phyloP scores from a whole-genome alignment of 2,888 invertebrate genomes.

The Hydropsyche betteni region DNA sequence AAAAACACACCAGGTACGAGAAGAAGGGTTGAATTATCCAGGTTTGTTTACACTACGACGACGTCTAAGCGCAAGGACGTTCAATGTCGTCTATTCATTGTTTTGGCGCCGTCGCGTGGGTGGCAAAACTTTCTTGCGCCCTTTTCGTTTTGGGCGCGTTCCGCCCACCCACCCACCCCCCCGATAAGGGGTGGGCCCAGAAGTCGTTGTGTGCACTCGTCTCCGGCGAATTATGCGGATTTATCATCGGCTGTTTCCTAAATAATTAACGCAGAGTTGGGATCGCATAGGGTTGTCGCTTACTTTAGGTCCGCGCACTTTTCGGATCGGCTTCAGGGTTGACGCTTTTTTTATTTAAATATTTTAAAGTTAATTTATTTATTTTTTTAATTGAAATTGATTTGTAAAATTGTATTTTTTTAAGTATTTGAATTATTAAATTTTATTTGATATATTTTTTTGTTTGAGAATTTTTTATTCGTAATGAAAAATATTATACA shows the following conservation, averaged over 20 bases:
- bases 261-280: conserved; percentile 69
- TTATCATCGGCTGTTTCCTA: conserved; percentile 68
- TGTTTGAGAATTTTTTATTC: too few species aligned
- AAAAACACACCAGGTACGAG: too few species aligned
- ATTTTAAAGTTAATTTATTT: too few species aligned
- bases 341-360: too few species aligned
- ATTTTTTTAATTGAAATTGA: too few species aligned
- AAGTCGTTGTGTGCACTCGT: conserved; percentile 37
- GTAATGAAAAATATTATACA: too few species aligned
- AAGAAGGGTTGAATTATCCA: neutral
- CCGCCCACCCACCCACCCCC: neutral
- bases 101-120: too few species aligned
- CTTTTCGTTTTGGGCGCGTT: neutral
- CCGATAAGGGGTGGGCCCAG: neutral
- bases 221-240: conserved; percentile 47
- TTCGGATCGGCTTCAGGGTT: too few species aligned
- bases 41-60: neutral
- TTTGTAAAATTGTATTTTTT: too few species aligned
- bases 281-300: conserved; percentile 60
- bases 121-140: neutral
- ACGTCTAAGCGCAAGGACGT: conserved; percentile 5
- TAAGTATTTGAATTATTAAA: too few species aligned
- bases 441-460: too few species aligned
- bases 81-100: neutral
- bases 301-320: too few species aligned